phyloP scores from a whole-genome alignment of 2,888 invertebrate species.

The Acrobasis consociella region DNA sequence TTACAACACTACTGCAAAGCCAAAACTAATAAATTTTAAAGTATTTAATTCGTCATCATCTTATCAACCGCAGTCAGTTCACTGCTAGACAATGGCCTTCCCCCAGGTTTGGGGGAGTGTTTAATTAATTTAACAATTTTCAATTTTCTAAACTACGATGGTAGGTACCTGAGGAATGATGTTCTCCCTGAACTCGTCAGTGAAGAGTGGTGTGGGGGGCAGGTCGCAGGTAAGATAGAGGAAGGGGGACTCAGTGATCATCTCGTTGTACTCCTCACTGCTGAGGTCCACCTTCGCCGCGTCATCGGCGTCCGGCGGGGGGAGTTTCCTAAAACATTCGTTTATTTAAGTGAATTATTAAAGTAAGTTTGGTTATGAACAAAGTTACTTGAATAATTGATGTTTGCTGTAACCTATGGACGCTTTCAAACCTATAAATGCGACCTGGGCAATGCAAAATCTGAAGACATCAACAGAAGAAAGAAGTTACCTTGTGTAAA shows the following conservation, averaged over 20 bases:
- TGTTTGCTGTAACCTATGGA: too few relatives aligned
- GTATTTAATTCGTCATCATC: not conserved
- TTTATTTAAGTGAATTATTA: not conserved
- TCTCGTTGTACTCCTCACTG: constrained; percentile 94
- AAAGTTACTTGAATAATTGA: too few relatives aligned
- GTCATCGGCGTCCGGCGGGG: constrained; percentile 95
- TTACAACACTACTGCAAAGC: not conserved
- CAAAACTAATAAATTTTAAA: not conserved
- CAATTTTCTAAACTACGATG: not conserved
- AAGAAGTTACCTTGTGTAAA: constrained; percentile 85
- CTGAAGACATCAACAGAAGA: not conserved
- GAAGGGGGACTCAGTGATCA: constrained; percentile 95
- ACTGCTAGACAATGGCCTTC: too few relatives aligned
- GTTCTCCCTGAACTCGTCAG: constrained; percentile 98
- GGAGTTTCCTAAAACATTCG: constrained; percentile 87
- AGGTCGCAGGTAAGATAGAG: constrained; percentile 98
- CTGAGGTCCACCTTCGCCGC: constrained; percentile 91
- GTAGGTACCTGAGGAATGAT: constrained; percentile 98
- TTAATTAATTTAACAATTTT: too few relatives aligned
- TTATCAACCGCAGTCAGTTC: too few relatives aligned
- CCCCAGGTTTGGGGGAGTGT: too few relatives aligned
- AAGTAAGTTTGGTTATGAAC: too few relatives aligned
- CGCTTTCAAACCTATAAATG: too few relatives aligned
- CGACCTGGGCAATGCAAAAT: too few relatives aligned
- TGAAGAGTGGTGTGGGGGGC: constrained; percentile 98